Conservation (phyloP, 2,113 vertebrate genomes). For the Fregata magnificens region DNA sequence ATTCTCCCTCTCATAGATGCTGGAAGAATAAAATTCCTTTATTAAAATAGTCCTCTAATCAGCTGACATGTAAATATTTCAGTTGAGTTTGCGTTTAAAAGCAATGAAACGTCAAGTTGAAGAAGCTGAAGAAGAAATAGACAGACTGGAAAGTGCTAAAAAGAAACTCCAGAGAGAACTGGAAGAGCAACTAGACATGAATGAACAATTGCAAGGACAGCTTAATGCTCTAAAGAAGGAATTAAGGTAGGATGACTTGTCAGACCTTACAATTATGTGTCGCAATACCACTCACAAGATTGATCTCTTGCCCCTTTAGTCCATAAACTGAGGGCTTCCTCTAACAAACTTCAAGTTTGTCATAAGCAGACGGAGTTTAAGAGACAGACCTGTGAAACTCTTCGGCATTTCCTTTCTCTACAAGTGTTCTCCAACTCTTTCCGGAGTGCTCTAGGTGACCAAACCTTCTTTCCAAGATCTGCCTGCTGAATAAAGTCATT, state of each 20-base stretch:
- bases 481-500: not conserved
- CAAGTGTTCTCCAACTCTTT: not conserved
- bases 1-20: slow-evolving; percentile 44
- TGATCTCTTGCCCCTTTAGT: not conserved
- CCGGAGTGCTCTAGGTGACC: not conserved
- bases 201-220: slow-evolving; percentile 91
- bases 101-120: slow-evolving; percentile 96
- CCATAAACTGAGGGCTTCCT: not conserved
- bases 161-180: slow-evolving; percentile 96
- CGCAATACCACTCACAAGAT: not conserved
- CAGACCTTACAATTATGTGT: not conserved
- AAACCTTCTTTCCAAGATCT: not conserved
- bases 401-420: not conserved
- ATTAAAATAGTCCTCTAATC: slow-evolving; percentile 31
- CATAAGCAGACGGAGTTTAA: not conserved
- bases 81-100: slow-evolving; percentile 94
- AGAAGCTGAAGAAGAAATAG: slow-evolving; percentile 95
- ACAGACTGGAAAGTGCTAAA: slow-evolving; percentile 88
- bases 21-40: slow-evolving; percentile 35
- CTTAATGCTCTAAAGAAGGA: slow-evolving; percentile 85
- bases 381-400: not conserved
- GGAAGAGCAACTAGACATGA: slow-evolving; percentile 91
- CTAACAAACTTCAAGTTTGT: not conserved
- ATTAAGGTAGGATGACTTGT: slow-evolving; percentile 78
- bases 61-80: slow-evolving; percentile 34